phyloP scores from a whole-genome alignment of 2,888 invertebrate genomes.

The Argynnis bischoffii region DNA sequence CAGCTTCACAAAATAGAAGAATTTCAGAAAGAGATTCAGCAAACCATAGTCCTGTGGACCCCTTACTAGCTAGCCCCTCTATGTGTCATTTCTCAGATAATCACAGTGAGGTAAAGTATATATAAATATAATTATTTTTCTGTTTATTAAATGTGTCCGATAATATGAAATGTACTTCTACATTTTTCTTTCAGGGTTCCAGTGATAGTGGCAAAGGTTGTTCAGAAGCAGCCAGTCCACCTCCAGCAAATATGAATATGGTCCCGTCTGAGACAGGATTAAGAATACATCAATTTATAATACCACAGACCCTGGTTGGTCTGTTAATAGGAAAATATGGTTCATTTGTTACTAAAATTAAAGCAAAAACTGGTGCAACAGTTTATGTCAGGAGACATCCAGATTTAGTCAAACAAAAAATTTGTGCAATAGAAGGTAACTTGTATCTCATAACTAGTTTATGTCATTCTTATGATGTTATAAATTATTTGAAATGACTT shows the following conservation, averaged over 20 bases:
- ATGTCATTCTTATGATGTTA: background rate
- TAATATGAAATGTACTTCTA: background rate
- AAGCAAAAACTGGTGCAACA: constrained; percentile 89
- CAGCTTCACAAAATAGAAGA: constrained; percentile 64
- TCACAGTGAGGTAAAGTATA: constrained; percentile 83
- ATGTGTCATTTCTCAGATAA: constrained; percentile 87
- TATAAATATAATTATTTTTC: background rate
- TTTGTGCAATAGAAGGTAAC: constrained; percentile 91
- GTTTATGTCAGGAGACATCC: constrained; percentile 91
- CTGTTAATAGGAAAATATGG: constrained; percentile 93
- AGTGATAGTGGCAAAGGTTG: constrained; percentile 93
- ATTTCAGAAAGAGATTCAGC: constrained; percentile 86
- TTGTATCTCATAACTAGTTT: constrained; percentile 10
- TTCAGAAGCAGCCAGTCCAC: constrained; percentile 87
- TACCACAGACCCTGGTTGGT: constrained; percentile 90
- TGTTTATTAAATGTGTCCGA: constrained; percentile 3
- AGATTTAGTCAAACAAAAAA: constrained; percentile 87
- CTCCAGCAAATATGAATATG: constrained; percentile 83
- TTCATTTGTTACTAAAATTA: constrained; percentile 90
- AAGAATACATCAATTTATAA: constrained; percentile 87
- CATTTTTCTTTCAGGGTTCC: constrained; percentile 81
- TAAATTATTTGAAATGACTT: constrained; percentile 7
- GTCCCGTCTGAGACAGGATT: constrained; percentile 71
- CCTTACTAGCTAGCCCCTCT: constrained; percentile 86
- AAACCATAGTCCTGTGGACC: constrained; percentile 89